phyloP scores from a whole-genome alignment of 2,113 vertebrate genomes.

The Numenius arquata region DNA sequence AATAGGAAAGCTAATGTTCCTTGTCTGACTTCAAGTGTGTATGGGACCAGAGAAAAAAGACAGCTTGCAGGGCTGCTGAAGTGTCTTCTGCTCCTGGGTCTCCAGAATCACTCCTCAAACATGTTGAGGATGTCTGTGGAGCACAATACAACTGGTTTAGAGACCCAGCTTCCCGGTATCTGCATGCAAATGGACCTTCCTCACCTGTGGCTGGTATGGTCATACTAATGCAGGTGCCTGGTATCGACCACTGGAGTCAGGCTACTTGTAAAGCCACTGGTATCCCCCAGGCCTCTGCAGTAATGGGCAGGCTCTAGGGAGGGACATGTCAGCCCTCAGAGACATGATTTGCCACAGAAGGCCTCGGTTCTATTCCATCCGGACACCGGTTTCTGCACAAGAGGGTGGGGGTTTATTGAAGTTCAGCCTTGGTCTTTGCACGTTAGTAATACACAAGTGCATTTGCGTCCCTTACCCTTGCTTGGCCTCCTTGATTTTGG shows the following conservation, averaged over 20 bases:
- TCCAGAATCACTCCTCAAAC: neutral
- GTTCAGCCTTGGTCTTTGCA: neutral
- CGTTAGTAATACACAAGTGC: neutral
- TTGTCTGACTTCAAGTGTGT: neutral
- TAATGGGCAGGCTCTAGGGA: neutral
- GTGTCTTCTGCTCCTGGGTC: neutral
- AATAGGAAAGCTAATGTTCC: neutral
- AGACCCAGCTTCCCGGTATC: neutral
- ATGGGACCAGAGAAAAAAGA: neutral
- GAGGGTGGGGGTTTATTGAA: neutral
- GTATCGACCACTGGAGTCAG: neutral
- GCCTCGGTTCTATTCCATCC: neutral
- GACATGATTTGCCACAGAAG: accelerated
- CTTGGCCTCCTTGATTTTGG: neutral
- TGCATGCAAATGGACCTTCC: neutral
- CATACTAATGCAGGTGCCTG: neutral
- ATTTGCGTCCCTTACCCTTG: neutral
- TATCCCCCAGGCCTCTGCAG: neutral
- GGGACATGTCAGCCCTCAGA: neutral
- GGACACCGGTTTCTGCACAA: neutral
- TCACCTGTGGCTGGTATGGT: neutral
- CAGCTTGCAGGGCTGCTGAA: neutral
- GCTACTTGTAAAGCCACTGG: neutral
- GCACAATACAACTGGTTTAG: neutral
- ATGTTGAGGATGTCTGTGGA: neutral